Evolutionary conservation across 2,888 invertebrate species (phyloP).

Genomic region (Aphelenchoides bicaudatus): DNA sequence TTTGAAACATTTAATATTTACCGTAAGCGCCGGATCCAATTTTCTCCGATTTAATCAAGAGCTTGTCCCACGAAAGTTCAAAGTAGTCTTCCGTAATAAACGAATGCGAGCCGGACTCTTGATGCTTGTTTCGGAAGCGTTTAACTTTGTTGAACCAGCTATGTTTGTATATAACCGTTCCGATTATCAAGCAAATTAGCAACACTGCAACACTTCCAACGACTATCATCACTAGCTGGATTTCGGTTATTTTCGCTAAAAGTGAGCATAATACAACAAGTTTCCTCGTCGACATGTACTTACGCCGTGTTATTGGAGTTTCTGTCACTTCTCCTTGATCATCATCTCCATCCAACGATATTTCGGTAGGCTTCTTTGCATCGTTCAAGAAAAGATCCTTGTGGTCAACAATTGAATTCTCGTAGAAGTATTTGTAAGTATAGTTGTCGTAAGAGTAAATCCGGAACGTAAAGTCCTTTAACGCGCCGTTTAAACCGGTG

Average conservation of each 20-base stretch:
- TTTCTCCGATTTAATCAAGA: conserved; percentile 50
- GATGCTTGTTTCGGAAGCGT: conserved; percentile 28
- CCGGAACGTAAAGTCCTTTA: conserved; percentile 9
- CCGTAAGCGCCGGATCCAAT: conserved; percentile 55
- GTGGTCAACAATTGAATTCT: background rate
- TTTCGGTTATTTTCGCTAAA: conserved; percentile 26
- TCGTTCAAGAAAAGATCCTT: background rate
- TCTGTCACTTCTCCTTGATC: background rate
- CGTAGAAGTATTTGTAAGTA: conserved; percentile 4
- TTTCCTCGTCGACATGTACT: background rate
- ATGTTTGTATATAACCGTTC: conserved; percentile 47
- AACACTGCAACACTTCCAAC: conserved; percentile 46
- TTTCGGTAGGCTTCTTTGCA: conserved; percentile 1
- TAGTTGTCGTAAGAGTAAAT: conserved; percentile 14
- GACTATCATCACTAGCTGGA: conserved; percentile 46
- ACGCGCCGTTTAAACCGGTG: background rate
- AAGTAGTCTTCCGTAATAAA: conserved; percentile 45
- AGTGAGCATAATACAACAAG: background rate
- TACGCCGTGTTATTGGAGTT: conserved; percentile 17
- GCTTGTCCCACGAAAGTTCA: conserved; percentile 50
- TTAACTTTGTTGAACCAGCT: conserved; percentile 50
- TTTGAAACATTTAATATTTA: conserved; percentile 37
- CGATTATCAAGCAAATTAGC: conserved; percentile 44
- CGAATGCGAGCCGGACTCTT: conserved; percentile 5
- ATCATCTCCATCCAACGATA: background rate